Conservation (phyloP, 2,797 vertebrate genomes). For the Oryzias dopingdopingensis region DNA sequence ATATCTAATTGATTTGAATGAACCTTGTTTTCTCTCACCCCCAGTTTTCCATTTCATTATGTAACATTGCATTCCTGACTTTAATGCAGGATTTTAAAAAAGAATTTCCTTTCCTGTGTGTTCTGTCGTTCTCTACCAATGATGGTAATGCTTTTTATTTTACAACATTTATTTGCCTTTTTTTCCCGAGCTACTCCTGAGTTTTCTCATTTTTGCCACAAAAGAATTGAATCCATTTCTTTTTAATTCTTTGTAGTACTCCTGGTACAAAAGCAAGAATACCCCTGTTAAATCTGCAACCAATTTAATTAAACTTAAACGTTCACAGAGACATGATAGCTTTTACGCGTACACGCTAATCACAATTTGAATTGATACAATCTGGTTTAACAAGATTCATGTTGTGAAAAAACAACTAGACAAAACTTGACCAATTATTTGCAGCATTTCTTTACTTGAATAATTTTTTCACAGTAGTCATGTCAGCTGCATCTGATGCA, state of each 20-base stretch:
- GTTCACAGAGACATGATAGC: constrained; percentile 6
- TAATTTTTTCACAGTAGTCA: constrained; percentile 4
- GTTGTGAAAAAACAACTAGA: constrained; percentile 6
- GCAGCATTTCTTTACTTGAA: neutral
- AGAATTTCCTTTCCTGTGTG: constrained; percentile 13
- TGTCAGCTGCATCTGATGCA: constrained; percentile 4
- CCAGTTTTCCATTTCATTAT: constrained; percentile 5
- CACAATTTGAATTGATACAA: constrained; percentile 29
- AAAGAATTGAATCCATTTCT: constrained; percentile 5
- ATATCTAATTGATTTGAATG: constrained; percentile 23
- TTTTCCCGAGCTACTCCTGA: constrained; percentile 11
- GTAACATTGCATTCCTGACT: neutral
- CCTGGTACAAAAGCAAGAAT: constrained; percentile 10
- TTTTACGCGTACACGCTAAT: constrained; percentile 2
- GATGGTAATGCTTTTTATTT: constrained; percentile 1
- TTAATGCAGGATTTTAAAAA: constrained; percentile 7
- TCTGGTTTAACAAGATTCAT: constrained; percentile 18
- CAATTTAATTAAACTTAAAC: constrained; percentile 35
- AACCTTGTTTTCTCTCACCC: constrained; percentile 14
- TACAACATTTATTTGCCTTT: constrained; percentile 6
- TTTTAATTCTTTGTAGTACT: constrained; percentile 17
- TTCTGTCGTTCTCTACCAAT: neutral
- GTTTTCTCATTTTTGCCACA: constrained; percentile 16
- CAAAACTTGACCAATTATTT: constrained; percentile 9
- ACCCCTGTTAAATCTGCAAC: constrained; percentile 13